A percentile compares a stretch with the other conserved stretches of the same genome.
Conservation (phyloP, 2,888 invertebrate genomes). For the Leuctra nigra region DNA sequence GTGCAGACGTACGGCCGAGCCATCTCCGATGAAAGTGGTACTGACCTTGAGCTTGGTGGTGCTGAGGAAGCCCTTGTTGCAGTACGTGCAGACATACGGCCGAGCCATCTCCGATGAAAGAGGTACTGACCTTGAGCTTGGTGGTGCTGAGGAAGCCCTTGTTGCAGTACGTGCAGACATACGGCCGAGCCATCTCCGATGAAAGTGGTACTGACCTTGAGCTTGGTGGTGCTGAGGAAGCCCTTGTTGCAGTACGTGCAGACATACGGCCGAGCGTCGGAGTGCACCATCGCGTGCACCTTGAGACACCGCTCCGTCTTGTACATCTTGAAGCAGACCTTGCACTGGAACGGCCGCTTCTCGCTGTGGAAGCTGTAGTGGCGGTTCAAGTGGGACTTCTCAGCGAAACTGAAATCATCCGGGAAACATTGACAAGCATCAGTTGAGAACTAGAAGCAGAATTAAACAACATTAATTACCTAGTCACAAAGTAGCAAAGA, state of each 20-base stretch:
- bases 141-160: slow-evolving; percentile 53
- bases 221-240: slow-evolving; percentile 51
- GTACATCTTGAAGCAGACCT: slow-evolving; percentile 48
- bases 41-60: slow-evolving; percentile 48
- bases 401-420: slow-evolving; percentile 39
- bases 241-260: slow-evolving; percentile 50
- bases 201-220: slow-evolving; percentile 39
- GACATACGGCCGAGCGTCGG: slow-evolving; percentile 47
- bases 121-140: slow-evolving; percentile 46
- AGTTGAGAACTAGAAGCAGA: no score
- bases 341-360: slow-evolving; percentile 41
- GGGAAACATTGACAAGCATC: no score
- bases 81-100: slow-evolving; percentile 48
- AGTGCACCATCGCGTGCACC: slow-evolving; percentile 49
- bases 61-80: slow-evolving; percentile 51
- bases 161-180: slow-evolving; percentile 47
- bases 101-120: no score
- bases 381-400: slow-evolving; percentile 41
- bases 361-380: slow-evolving; percentile 43
- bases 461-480: no score
- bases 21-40: no score
- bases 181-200: no score
- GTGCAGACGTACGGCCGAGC: slow-evolving; percentile 49
- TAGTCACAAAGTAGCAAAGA: no score
- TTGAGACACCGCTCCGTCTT: slow-evolving; percentile 52